A percentile compares a stretch with the other conserved stretches of the same genome.
Evolutionary conservation across 2,113 vertebrate genomes (phyloP).

Genomic region (crab-eating macaque (Macaca fascicularis)): DNA sequence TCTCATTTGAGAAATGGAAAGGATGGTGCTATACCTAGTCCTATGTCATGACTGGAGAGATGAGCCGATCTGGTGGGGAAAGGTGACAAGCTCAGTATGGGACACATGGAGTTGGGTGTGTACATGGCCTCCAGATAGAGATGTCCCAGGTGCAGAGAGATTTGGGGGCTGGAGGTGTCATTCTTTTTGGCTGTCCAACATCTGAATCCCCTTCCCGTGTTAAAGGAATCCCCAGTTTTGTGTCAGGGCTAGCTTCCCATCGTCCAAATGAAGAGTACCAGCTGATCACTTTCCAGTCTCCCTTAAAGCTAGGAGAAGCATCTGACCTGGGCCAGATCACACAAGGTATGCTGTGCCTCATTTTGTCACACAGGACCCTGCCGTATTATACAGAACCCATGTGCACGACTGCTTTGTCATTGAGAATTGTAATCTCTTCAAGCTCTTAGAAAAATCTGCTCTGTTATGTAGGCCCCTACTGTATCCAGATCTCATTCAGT

Average conservation of each 20-base stretch:
- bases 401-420: neutral
- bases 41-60: accelerated
- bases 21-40: neutral
- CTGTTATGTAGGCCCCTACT: neutral
- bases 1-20: neutral
- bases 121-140: neutral
- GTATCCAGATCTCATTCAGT: neutral
- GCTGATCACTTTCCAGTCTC: neutral
- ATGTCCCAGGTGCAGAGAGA: neutral
- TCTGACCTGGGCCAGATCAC: neutral
- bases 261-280: neutral
- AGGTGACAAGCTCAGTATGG: neutral
- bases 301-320: neutral
- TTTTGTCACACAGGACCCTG: neutral
- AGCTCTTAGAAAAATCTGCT: neutral
- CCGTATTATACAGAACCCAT: accelerated
- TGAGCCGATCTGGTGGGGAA: neutral
- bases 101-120: accelerated
- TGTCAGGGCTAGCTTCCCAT: neutral
- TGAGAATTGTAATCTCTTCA: neutral
- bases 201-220: neutral
- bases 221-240: neutral
- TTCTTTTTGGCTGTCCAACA: neutral
- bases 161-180: neutral
- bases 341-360: accelerated